phyloP scores from a whole-genome alignment of 2,888 invertebrate species.

The Uropetala carovei region DNA sequence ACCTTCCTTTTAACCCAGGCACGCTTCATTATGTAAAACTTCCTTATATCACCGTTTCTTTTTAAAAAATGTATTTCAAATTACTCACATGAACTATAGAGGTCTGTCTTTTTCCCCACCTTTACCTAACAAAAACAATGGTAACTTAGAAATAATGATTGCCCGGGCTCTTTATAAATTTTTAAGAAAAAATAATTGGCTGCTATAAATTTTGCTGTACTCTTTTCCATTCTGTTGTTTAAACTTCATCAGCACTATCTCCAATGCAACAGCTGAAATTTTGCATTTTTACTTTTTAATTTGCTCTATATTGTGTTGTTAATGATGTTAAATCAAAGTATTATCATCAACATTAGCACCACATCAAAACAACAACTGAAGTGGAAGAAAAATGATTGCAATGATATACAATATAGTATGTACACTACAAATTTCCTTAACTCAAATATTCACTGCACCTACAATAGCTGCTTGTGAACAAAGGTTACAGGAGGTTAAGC shows the following conservation, averaged over 20 bases:
- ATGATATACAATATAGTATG: constrained; percentile 7
- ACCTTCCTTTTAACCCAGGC: constrained; percentile 52
- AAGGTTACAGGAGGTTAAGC: constrained; percentile 10
- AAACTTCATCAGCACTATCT: neutral
- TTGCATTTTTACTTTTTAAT: neutral
- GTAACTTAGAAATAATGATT: constrained; percentile 30
- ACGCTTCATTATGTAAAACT: constrained; percentile 41
- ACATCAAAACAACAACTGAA: constrained; percentile 52
- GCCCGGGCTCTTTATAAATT: neutral
- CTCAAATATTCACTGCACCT: constrained; percentile 23
- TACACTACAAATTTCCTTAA: constrained; percentile 16
- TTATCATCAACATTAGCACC: constrained; percentile 49
- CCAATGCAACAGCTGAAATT: neutral
- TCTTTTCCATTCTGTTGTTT: neutral
- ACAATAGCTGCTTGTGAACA: constrained; percentile 16
- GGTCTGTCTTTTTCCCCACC: neutral
- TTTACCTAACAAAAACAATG: constrained; percentile 27
- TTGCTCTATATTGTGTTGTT: neutral
- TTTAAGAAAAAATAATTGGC: neutral
- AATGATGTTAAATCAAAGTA: constrained; percentile 5
- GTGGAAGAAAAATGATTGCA: constrained; percentile 39
- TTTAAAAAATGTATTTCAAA: constrained; percentile 10
- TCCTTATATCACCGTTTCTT: neutral
- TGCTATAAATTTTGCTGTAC: constrained; percentile 8
- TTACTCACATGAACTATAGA: neutral